Conservation (phyloP, 2,797 vertebrate species). For the Parambassis ranga region DNA sequence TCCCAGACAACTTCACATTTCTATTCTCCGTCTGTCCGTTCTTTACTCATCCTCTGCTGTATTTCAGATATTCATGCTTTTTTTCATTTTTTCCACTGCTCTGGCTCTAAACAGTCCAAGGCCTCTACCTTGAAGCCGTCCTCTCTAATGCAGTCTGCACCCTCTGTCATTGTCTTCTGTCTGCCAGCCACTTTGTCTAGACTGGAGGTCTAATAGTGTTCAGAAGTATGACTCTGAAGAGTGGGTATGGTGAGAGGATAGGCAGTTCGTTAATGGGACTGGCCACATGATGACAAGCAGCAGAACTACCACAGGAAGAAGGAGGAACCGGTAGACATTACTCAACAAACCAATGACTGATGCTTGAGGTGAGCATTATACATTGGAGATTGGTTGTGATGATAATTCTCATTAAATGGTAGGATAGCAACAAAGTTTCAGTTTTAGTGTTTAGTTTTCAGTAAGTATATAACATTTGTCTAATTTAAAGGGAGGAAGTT, state of each 20-base stretch:
- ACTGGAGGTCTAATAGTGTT: slow-evolving; percentile 25
- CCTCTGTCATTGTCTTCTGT: slow-evolving; percentile 2
- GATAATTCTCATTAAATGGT: too few relatives aligned
- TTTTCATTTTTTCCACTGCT: background rate
- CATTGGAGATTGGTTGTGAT: too few relatives aligned
- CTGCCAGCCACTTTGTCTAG: slow-evolving; percentile 9
- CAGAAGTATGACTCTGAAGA: background rate
- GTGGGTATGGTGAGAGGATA: background rate
- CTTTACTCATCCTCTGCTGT: background rate
- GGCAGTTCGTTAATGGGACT: slow-evolving; percentile 30
- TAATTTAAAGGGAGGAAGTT: too few relatives aligned
- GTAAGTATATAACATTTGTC: too few relatives aligned
- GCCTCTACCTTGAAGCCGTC: background rate
- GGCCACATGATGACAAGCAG: slow-evolving; percentile 36
- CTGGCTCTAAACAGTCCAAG: slow-evolving; percentile 13
- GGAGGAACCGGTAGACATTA: too few relatives aligned
- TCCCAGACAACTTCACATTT: background rate
- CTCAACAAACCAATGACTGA: background rate
- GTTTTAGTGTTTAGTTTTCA: background rate
- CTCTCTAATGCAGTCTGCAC: slow-evolving; percentile 12
- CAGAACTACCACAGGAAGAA: slow-evolving; percentile 7
- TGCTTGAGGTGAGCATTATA: too few relatives aligned
- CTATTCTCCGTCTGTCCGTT: background rate
- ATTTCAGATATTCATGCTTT: background rate
- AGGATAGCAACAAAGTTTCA: too few relatives aligned